Evolutionary conservation across 2,797 vertebrate species (phyloP).

Genomic region (Trichosurus vulpecula): DNA sequence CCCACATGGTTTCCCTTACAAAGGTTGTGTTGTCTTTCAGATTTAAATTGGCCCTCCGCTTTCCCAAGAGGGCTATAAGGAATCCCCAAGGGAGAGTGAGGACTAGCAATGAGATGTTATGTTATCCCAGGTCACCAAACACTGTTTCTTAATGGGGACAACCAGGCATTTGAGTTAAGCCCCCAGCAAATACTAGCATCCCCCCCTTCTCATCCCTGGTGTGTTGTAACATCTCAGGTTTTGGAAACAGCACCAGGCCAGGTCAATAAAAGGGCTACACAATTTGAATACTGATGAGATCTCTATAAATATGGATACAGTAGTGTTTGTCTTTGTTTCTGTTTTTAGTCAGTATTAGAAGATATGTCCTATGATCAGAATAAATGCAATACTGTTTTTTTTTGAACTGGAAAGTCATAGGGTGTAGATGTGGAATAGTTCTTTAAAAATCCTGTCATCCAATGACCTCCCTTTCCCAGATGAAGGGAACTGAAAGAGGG

Average conservation of each 20-base stretch:
- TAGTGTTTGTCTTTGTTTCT: rapidly evolving
- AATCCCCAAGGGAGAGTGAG: neutral
- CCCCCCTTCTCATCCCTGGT: neutral
- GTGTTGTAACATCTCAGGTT: constrained; percentile 15
- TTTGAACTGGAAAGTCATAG: no score
- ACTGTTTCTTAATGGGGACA: constrained; percentile 1
- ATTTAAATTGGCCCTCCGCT: constrained; percentile 40
- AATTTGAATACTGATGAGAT: neutral
- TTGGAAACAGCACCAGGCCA: neutral
- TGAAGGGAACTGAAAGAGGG: neutral
- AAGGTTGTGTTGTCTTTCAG: constrained; percentile 55
- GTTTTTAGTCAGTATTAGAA: neutral
- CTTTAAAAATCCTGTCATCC: neutral
- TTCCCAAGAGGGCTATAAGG: neutral
- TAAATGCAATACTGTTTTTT: neutral
- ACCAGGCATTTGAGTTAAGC: neutral
- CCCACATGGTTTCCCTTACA: neutral
- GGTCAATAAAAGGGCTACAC: neutral
- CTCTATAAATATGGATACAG: neutral
- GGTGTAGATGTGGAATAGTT: neutral
- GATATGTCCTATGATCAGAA: neutral
- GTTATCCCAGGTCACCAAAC: constrained; percentile 12
- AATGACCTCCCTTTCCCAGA: neutral
- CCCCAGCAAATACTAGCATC: neutral
- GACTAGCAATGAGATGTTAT: neutral